Base-by-base conservation (phyloP, 2,797 vertebrate genomes). In the Siniperca obscura region DNA sequence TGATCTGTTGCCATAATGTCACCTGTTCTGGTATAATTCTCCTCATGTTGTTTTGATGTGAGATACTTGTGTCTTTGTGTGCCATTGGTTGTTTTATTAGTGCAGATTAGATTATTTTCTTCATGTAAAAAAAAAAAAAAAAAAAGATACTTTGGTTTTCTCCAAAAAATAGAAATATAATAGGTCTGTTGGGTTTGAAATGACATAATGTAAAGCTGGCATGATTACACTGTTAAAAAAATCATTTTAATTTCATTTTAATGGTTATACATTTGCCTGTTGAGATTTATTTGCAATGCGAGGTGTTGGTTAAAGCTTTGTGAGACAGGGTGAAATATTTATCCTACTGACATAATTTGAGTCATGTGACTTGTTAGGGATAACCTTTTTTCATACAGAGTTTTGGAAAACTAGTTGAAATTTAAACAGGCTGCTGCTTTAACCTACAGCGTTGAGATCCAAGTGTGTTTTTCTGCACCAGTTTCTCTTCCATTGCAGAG, bases 221-320 rank as follows among this genome's bases (percentile, higher is more conserved):
- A n/a, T 72, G 16, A 85, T 72, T 64, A 83, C 17, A 50, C 48
- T 71, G 48, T 78, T 4, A 19, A 77, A 73, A 67, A 36, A 46
- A 40, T 12, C 1, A 2, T 71, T 59, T 25, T 85, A 70, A 67
- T 85, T 70, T 84, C 71, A 11, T 86, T 89, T 74, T 52, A 82
- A 79, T 66, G 7, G 27, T 83, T 38, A 7, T 68, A 64, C 22
- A 62, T 84, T 89, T 89, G 91, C 90, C 90, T 74, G 44, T 90
- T 89, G 93, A 95, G 94, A 94, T 94, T 94, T 78, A 30, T 70
- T 59, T 86, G 52, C 55, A 22, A 55, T 74, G 78, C 5, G 52
- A 77, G 78, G 53, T 86, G 84, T 87, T 69, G 79, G 75, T 74
- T 55, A 38, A 86, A 82, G 83, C 86, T 92, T 90, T 89, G 77